Evolutionary conservation across 2,888 invertebrate genomes (phyloP).

Genomic region (Tubulanus polymorphus): DNA sequence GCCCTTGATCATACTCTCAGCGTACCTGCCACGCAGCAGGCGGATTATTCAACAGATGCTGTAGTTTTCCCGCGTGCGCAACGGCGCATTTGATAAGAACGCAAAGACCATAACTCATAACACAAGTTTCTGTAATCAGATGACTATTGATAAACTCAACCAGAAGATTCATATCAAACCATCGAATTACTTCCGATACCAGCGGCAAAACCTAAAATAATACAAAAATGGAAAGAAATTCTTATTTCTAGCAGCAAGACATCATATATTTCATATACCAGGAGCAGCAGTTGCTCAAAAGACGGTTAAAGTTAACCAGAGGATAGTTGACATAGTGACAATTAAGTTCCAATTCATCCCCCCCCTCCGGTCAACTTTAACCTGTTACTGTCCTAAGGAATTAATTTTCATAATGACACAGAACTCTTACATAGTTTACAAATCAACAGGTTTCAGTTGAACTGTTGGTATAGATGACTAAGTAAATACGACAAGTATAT

Average conservation of each 20-base stretch:
- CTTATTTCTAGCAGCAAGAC: neutral
- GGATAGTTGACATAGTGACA: no score
- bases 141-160: conserved; percentile 32
- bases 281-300: no score
- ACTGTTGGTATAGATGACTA: no score
- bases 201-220: conserved; percentile 37
- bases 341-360: no score
- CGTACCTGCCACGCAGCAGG: conserved; percentile 31
- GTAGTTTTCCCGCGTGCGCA: conserved; percentile 31
- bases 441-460: no score
- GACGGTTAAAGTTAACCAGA: no score
- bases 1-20: no score
- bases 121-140: conserved; percentile 26
- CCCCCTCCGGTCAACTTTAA: no score
- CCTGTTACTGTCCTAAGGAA: no score
- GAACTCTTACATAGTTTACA: no score
- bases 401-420: no score
- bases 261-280: neutral
- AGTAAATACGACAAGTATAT: no score
- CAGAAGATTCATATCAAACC: conserved; percentile 42
- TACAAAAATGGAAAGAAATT: neutral
- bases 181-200: conserved; percentile 44
- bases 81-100: conserved; percentile 35
- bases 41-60: conserved; percentile 30
- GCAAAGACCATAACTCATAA: conserved; percentile 33